Evolutionary conservation across 2,113 vertebrate genomes (phyloP).

Genomic region (Tichodroma muraria): DNA sequence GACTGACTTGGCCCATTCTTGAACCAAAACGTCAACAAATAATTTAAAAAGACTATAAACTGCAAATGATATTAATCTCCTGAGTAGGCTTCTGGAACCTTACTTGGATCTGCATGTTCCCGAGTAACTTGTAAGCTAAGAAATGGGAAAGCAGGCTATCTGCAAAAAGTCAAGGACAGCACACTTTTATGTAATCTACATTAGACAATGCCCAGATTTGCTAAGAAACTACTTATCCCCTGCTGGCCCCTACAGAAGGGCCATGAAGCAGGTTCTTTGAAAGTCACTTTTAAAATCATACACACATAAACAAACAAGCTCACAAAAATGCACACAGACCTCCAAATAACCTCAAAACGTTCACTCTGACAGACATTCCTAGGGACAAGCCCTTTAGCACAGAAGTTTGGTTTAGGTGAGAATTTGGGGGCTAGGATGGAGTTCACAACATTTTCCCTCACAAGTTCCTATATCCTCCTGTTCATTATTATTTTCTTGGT

Average conservation of each 20-base stretch:
- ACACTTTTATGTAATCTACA: not conserved
- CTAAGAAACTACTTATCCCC: not conserved
- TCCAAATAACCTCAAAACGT: not conserved
- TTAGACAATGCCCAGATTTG: not conserved
- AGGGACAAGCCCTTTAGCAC: not conserved
- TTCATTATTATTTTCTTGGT: not conserved
- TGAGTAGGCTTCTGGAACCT: slow-evolving; percentile 23
- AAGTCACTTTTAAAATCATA: not conserved
- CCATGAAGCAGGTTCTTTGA: not conserved
- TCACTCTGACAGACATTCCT: not conserved
- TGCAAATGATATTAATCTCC: slow-evolving; percentile 40
- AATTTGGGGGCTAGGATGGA: not conserved
- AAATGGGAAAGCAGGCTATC: not conserved
- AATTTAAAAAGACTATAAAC: slow-evolving; percentile 49
- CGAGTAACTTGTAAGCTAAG: not conserved
- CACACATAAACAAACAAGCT: not conserved
- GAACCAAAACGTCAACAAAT: slow-evolving; percentile 49
- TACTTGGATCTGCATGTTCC: slow-evolving; percentile 12
- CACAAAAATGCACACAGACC: not conserved
- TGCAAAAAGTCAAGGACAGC: not conserved
- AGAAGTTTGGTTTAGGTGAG: not conserved
- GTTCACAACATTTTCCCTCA: not conserved
- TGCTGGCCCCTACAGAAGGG: not conserved
- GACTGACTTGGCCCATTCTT: slow-evolving; percentile 39
- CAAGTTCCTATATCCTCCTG: not conserved